Base-by-base conservation (phyloP, 2,113 vertebrate species). In the Triplophysa dalaica region DNA sequence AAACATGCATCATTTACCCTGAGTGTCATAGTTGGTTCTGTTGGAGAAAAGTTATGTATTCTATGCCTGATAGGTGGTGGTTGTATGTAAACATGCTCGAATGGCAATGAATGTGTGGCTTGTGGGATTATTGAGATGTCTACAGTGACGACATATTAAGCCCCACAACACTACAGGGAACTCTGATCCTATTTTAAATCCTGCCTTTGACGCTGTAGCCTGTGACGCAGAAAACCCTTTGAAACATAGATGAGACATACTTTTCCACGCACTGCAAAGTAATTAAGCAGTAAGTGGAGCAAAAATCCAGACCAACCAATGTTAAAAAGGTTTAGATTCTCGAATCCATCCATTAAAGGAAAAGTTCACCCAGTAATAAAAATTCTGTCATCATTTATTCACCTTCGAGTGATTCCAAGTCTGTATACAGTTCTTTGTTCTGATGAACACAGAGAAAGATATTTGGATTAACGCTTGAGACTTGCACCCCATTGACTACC, bases 121-220 rank as follows among this genome's bases (percentile, higher is more conserved):
- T 43, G 41, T 56, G 52, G 68, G 83, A 83, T 86, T 84, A 84
- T 78, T 69, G 58, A 77, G 50, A n/a, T 81, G 70, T 81, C 79
- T 63, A 73, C 75, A 70, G 14, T 78, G 75, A 83, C 54, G 75
- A 69, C 73, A 75, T 10, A 2, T 80, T 83, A 81, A 85, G 79
- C 79, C 73, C 70, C 16, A 64, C 63, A 61, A 79, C 48, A 70
- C 83, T 74, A 82, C 75, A 68, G 78, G 73, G 72, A 84, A 65
- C 70, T 74, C 73, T 78, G 75, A 82, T 84, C 78, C 83, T 82
- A 62, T 24, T 81, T 86, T 75, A 80, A 86, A 86, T 60, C 79
- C 75, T 77, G 62, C 61, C 69, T 38, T 77, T 83, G 81, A 77
- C 29, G 70, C 75, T 54, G 48, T 61, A 56, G 26, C 48, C 66